Evolutionary conservation across 1,140 invertebrate species (phyloP), one percentile per base, ranked within the genome.

Genomic region (Trinorchestia longiramus): DNA sequence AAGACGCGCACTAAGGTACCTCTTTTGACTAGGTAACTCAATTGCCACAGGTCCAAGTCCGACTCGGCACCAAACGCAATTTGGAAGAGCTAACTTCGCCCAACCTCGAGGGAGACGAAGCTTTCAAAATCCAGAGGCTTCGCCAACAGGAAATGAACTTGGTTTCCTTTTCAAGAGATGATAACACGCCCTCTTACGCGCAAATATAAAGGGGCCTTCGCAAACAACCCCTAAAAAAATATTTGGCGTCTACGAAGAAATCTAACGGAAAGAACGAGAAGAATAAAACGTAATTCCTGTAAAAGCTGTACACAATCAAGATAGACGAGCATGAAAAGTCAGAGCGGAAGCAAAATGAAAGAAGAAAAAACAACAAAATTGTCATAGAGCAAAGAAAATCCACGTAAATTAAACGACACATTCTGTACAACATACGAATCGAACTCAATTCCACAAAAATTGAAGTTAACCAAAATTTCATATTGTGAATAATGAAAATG

Each of bases 121-220:
- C 92, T 94, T 94, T 94, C 92, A 44, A 94, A 94, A 94, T 94
- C 92, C 92, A 40, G 44, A 43, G 92, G 92, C 40, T 47, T 94
- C 41, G 44, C 43, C 43, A 47, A 94, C 43, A 94, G 92, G 92
- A 94, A 94, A 94, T 94, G 92, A 94, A 94, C 92, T 94, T 94
- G 92, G 92, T 94, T 94, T 94, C 92, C 92, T 94, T 94, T 47
- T 94, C 92, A 45, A 47, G 92, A 45, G 92, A 94, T 94, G 92
- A 94, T 94, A 94, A 94, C 92, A 45, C 43, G 92, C 17, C 43
- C 43, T 42, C 92, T 94, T 44, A 43, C 88, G 88, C 41, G 88
- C 88, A 77, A 77, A 77, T 77, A 77, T 77, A 77, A 77, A 77
- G 62, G 62, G 15, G 62, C 36, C 62, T 11, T 77, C 62, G 28